A percentile compares a stretch with the other conserved stretches of the same genome.
phyloP scores from a whole-genome alignment of 2,888 invertebrate genomes.

The Byasa hedistus region DNA sequence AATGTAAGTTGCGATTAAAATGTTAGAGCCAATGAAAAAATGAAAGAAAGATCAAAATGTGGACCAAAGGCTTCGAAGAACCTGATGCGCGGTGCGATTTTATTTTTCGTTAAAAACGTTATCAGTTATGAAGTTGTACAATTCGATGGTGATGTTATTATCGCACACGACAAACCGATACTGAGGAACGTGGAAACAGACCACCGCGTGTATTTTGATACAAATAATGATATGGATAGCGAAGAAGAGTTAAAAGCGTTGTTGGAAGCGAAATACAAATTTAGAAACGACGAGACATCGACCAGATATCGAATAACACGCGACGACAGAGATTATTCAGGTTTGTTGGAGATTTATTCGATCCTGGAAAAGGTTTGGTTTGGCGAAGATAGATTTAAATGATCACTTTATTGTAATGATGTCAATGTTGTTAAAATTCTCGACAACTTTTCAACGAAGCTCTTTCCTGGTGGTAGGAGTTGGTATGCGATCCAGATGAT shows the following conservation, averaged over 20 bases:
- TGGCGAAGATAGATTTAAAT: neutral
- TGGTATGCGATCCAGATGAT: too few relatives aligned
- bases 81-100: slow-evolving; percentile 1
- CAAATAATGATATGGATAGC: slow-evolving; percentile 31
- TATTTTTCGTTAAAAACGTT: slow-evolving; percentile 10
- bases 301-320: slow-evolving; percentile 56
- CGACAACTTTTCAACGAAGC: too few relatives aligned
- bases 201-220: slow-evolving; percentile 10
- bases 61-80: neutral
- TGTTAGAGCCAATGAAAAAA: slow-evolving; percentile 11
- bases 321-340: slow-evolving; percentile 45
- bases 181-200: slow-evolving; percentile 8
- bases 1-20: slow-evolving; percentile 14
- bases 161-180: slow-evolving; percentile 6
- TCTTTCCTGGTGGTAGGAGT: too few relatives aligned
- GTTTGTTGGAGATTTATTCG: slow-evolving; percentile 36
- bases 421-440: too few relatives aligned
- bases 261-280: slow-evolving; percentile 66
- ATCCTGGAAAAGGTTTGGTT: neutral
- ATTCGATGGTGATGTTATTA: slow-evolving; percentile 12
- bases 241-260: slow-evolving; percentile 52
- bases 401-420: too few relatives aligned
- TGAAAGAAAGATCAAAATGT: slow-evolving; percentile 12
- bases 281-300: slow-evolving; percentile 60
- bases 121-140: slow-evolving; percentile 14